Conservation (phyloP, 1,140 invertebrate genomes). For the Eciton burchellii region DNA sequence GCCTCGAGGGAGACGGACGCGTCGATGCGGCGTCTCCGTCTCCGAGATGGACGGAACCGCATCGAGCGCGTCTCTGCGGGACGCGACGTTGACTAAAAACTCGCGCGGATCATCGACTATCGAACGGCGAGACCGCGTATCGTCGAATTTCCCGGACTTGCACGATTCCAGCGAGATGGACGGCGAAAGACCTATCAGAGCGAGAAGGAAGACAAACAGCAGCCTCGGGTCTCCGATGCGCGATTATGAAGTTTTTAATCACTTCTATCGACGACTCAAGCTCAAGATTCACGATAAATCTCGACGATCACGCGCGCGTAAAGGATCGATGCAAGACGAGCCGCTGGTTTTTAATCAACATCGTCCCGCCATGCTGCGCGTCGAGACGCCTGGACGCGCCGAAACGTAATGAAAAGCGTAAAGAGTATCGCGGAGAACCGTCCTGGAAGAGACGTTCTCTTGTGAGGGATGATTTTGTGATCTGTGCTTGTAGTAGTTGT, state of each 20-base stretch:
- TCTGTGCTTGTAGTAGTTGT: slow-evolving; percentile 49
- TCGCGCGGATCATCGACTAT: background rate
- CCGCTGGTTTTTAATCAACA: slow-evolving; percentile 27
- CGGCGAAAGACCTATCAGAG: too few species aligned
- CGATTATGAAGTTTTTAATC: too few species aligned
- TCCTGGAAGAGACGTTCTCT: slow-evolving; percentile 18
- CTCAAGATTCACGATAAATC: too few species aligned
- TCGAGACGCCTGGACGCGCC: background rate
- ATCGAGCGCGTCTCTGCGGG: slow-evolving; percentile 26
- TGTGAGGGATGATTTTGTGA: slow-evolving; percentile 43
- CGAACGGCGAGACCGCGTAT: background rate
- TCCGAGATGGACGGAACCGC: slow-evolving; percentile 7
- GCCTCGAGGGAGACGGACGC: slow-evolving; percentile 26
- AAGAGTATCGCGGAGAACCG: slow-evolving; percentile 15
- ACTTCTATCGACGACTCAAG: too few species aligned
- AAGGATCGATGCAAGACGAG: background rate
- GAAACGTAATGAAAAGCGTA: background rate
- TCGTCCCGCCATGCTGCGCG: background rate
- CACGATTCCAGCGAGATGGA: background rate
- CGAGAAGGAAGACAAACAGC: too few species aligned
- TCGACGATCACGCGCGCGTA: too few species aligned
- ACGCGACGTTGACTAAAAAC: slow-evolving; percentile 23
- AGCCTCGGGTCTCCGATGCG: too few species aligned
- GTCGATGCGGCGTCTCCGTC: slow-evolving; percentile 34
- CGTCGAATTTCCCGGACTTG: background rate